Percentiles rank a stretch among this genome's conserved stretches.
Conservation (phyloP, 2,888 invertebrate species). For the Heliconius sara region DNA sequence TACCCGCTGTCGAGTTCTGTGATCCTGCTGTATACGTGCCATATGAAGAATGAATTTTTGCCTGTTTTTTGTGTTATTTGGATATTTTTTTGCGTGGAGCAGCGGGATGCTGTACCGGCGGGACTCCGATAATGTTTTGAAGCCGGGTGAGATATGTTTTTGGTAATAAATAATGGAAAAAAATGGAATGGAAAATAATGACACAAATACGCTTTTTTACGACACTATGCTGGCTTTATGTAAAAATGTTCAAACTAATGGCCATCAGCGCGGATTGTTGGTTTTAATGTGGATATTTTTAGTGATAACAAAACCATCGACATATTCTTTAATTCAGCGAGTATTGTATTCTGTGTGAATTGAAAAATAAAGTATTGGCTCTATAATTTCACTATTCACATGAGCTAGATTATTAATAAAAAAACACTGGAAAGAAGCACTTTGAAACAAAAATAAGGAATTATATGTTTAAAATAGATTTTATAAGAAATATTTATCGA, state of each 20-base stretch:
- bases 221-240: slow-evolving; percentile 28
- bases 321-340: neutral
- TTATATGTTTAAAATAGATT: too few relatives aligned
- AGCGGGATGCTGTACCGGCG: slow-evolving; percentile 74
- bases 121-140: slow-evolving; percentile 75
- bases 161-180: slow-evolving; percentile 42
- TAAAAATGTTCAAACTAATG: slow-evolving; percentile 12
- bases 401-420: neutral
- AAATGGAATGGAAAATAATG: slow-evolving; percentile 28
- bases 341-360: neutral
- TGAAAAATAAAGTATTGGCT: neutral
- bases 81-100: slow-evolving; percentile 71
- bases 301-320: slow-evolving; percentile 1
- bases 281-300: neutral
- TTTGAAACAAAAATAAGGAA: neutral
- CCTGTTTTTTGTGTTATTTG: slow-evolving; percentile 75
- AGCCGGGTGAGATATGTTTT: slow-evolving; percentile 69
- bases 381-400: neutral
- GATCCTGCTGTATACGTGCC: slow-evolving; percentile 73
- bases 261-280: slow-evolving; percentile 1
- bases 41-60: slow-evolving; percentile 79
- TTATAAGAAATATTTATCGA: too few relatives aligned
- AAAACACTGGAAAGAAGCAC: neutral
- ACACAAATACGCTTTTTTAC: slow-evolving; percentile 34
- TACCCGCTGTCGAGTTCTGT: slow-evolving; percentile 71